Evolutionary conservation across 2,797 vertebrate genomes (phyloP).

Genomic region (Dermochelys coriacea): DNA sequence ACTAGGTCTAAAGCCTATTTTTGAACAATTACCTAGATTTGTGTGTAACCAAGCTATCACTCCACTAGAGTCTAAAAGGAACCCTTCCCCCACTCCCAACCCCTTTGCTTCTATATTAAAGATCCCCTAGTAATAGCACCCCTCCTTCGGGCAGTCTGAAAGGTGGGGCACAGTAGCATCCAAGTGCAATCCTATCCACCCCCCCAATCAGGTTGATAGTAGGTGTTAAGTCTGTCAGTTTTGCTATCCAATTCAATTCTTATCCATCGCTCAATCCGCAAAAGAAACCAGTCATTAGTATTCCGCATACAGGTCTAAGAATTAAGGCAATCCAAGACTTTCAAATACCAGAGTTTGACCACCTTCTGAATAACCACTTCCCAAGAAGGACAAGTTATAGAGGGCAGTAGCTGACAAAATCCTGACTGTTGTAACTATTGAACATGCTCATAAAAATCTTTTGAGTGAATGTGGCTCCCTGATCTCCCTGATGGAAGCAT

Average conservation of each 20-base stretch:
- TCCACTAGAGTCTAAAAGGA: neutral
- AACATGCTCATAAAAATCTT: neutral
- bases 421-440: neutral
- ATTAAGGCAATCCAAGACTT: neutral
- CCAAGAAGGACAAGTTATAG: neutral
- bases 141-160: neutral
- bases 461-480: neutral
- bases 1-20: neutral
- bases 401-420: neutral
- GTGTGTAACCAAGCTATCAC: neutral
- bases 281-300: neutral
- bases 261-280: neutral
- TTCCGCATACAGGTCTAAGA: neutral
- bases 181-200: neutral
- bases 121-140: neutral
- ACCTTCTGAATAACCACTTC: neutral
- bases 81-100: neutral
- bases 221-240: neutral
- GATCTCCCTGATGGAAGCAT: neutral
- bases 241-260: neutral
- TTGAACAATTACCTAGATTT: neutral
- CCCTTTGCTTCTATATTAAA: neutral
- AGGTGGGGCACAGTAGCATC: neutral
- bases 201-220: neutral
- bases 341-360: neutral